phyloP scores from a whole-genome alignment of 2,797 vertebrate species.

The Chrysocyon brachyurus region DNA sequence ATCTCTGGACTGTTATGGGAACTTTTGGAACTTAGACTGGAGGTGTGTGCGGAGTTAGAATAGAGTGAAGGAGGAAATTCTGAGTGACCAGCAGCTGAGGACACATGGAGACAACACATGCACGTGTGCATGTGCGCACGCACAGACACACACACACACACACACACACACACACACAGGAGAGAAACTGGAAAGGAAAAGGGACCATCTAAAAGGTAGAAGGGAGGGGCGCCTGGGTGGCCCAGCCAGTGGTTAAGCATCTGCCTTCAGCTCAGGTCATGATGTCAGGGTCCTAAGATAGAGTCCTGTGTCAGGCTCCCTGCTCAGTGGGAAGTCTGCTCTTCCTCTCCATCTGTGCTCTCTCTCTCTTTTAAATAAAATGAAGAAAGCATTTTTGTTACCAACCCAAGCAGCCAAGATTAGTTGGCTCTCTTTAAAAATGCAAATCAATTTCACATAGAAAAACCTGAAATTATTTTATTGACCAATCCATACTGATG shows the following conservation, averaged over 20 bases:
- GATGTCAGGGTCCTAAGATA: neutral
- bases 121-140: too few species aligned
- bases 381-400: neutral
- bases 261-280: neutral
- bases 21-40: neutral
- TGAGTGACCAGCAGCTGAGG: neutral
- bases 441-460: neutral
- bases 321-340: neutral
- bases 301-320: neutral
- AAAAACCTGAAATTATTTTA: slow-evolving; percentile 52
- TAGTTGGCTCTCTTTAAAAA: neutral
- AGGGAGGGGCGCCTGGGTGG: neutral
- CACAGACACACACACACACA: neutral
- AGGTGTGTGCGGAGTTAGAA: neutral
- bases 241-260: neutral
- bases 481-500: neutral
- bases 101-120: neutral
- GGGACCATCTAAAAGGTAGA: neutral
- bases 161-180: neutral
- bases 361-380: neutral
- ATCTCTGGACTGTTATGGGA: neutral
- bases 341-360: neutral
- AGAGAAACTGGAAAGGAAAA: neutral
- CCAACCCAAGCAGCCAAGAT: neutral
- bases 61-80: neutral